Evolutionary conservation across 2,888 invertebrate genomes (phyloP).

Genomic region (Eustalomyia histrio): DNA sequence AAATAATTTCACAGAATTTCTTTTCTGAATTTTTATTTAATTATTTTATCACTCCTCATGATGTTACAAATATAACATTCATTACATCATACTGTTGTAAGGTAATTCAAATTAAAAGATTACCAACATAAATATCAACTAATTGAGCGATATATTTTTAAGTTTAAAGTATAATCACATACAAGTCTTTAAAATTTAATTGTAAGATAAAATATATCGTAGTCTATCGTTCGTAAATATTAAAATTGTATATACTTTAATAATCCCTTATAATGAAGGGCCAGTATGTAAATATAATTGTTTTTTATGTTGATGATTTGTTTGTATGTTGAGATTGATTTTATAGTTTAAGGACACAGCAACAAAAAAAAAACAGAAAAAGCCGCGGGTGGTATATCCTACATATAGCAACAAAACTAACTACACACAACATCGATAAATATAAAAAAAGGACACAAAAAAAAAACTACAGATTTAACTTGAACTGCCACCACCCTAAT

Average conservation of each 20-base stretch:
- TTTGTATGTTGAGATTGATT: conserved; percentile 56
- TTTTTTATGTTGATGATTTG: conserved; percentile 34
- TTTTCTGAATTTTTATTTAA: too few relatives aligned
- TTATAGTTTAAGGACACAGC: conserved; percentile 48
- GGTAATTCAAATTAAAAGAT: background rate
- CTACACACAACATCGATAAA: too few relatives aligned
- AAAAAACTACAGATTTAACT: conserved; percentile 38
- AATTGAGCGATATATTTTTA: background rate
- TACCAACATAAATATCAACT: background rate
- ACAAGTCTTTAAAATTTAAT: conserved; percentile 5
- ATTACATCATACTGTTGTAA: background rate
- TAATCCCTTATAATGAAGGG: conserved; percentile 59
- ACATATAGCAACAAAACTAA: conserved; percentile 13
- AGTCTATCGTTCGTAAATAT: conserved; percentile 1
- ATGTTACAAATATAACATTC: background rate
- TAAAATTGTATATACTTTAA: conserved; percentile 28
- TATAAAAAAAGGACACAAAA: conserved; percentile 20
- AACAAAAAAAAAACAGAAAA: conserved; percentile 27
- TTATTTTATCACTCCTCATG: background rate
- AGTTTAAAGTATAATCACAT: background rate
- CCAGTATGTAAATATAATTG: conserved; percentile 51
- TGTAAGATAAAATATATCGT: background rate
- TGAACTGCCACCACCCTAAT: conserved; percentile 6
- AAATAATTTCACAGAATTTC: too few relatives aligned
- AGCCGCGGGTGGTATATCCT: conserved; percentile 54